phyloP scores from a whole-genome alignment of 2,888 invertebrate genomes.

The Caenorhabditis japonica region DNA sequence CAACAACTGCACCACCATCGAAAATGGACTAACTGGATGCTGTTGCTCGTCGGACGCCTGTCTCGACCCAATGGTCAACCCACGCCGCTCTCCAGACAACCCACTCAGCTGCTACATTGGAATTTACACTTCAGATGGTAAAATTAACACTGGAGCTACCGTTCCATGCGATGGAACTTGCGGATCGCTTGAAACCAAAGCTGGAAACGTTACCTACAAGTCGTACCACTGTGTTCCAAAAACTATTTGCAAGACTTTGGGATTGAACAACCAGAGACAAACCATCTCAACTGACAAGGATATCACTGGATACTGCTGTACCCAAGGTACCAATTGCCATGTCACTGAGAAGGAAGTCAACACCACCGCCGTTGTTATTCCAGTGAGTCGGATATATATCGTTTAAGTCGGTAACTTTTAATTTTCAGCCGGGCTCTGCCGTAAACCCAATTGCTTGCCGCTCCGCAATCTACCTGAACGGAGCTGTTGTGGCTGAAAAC shows the following conservation, averaged over 20 bases:
- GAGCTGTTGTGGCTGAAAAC: constrained; percentile 25
- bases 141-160: constrained; percentile 46
- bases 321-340: constrained; percentile 54
- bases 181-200: constrained; percentile 52
- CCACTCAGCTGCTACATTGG: constrained; percentile 60
- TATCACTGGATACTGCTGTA: constrained; percentile 56
- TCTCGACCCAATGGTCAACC: constrained; percentile 50
- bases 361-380: constrained; percentile 13
- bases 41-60: constrained; percentile 56
- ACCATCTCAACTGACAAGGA: constrained; percentile 44
- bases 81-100: constrained; percentile 51
- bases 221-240: constrained; percentile 62
- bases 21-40: constrained; percentile 52
- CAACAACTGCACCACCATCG: constrained; percentile 51
- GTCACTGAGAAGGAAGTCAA: constrained; percentile 46
- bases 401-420: neutral
- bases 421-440: constrained; percentile 35
- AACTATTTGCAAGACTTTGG: constrained; percentile 46
- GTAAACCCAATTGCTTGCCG: constrained; percentile 44
- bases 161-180: constrained; percentile 60
- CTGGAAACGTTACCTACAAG: constrained; percentile 38
- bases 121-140: constrained; percentile 44
- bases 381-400: constrained; percentile 8
- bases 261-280: constrained; percentile 51
- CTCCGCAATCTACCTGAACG: constrained; percentile 49